These are phyloP conservation scores for Cyclopterus lumpus DNA, from an alignment of 2,797 vertebrate species.

Conservation along the genomic window DNA sequence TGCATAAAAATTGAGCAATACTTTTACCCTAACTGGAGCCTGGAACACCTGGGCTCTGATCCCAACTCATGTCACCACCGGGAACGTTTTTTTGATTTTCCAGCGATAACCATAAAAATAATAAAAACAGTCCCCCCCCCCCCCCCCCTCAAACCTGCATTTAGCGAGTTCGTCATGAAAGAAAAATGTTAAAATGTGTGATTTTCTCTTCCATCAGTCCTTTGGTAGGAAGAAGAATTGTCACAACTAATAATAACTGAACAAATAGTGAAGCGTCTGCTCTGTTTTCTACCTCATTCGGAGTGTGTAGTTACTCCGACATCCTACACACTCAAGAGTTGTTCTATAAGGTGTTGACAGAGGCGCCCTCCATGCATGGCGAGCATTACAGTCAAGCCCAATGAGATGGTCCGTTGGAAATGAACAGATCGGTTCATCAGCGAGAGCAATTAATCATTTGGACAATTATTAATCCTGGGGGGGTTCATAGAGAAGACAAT, in stretches of 20 bases:
- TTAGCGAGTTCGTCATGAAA: background rate
- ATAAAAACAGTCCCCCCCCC: too few relatives aligned
- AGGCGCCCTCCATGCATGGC: conserved; percentile 56
- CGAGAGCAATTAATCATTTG: conserved; percentile 73
- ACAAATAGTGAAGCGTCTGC: conserved; percentile 10
- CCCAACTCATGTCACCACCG: background rate
- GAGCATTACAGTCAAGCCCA: conserved; percentile 59
- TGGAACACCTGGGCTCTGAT: background rate
- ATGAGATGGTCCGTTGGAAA: conserved; percentile 65
- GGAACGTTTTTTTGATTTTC: conserved; percentile 8
- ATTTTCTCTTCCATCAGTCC: background rate
- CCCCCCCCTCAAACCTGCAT: background rate
- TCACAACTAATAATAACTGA: background rate
- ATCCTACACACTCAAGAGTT: conserved; percentile 16
- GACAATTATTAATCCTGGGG: conserved; percentile 66
- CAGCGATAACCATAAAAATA: background rate
- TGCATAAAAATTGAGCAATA: background rate
- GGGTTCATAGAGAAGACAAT: conserved; percentile 49
- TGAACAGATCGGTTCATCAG: conserved; percentile 52
- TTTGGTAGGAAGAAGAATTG: background rate
- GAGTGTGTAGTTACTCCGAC: conserved; percentile 9
- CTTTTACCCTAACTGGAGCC: background rate
- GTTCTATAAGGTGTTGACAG: conserved; percentile 61
- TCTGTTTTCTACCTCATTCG: conserved; percentile 2
- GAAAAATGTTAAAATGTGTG: background rate